Evolutionary conservation across 2,113 vertebrate species (phyloP), one percentile per base, ranked within the genome.

Genomic region (Nyctereutes procyonoides): DNA sequence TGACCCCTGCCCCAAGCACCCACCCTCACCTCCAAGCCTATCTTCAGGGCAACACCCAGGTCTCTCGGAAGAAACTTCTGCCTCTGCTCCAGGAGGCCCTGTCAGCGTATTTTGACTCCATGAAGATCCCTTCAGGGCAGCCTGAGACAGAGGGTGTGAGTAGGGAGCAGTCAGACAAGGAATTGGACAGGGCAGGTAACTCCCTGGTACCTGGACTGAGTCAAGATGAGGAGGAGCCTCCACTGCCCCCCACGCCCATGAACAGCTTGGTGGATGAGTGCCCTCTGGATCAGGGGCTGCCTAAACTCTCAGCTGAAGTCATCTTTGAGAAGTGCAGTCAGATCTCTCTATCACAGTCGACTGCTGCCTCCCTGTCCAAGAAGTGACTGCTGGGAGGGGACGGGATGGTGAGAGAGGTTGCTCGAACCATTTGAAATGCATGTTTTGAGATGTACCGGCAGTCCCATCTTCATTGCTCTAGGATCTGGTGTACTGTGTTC

Each of bases 201-300:
- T 30, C 96, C 20, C 84, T 98, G 87, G 77, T 90, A 28, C 20
- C 97, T 12, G 96, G 94, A 90, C 74, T 97, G 89, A 97, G 95
- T 63, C 97, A 98, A 48, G 98, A 98, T 35, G 99, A 99, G 43
- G 99, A 99, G 3, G 99, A 99, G 65, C 97, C 95, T 12, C 95
- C 62, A 1, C 98, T 99, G 0, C 99, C 99, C 0, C 99, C 99
- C 0, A 99, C 99, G 0, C 99, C 99, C 0, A 99, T 99, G 99
- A 99, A 99, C 99, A 99, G 99, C 97, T 99, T 99, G 98, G 99
- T 99, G 87, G 99, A 99, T 2, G 99, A 99, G 30, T 99, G 99
- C 82, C 99, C 99, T 0, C 99, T 99, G 73, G 99, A 99, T 0
- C 98, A 97, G 43, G 99, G 99, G 0, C 99, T 99, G 91, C 99